Evolutionary conservation across 2,113 vertebrate genomes (phyloP).

Genomic region (Channa argus): DNA sequence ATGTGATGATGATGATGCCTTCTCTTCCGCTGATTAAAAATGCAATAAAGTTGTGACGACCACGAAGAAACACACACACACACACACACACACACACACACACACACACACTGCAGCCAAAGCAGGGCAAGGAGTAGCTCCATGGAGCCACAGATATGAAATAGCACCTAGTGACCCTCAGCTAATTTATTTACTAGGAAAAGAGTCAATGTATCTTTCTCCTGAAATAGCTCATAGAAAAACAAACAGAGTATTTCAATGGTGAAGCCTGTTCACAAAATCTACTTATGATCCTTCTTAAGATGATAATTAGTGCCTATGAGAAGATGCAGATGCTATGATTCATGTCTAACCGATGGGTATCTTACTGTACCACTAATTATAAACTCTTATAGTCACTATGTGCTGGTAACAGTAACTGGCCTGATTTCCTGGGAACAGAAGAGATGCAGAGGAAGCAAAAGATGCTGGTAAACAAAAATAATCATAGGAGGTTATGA

Average conservation of each 20-base stretch:
- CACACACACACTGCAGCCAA: conserved; percentile 16
- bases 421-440: conserved; percentile 27
- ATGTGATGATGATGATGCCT: conserved; percentile 80
- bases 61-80: conserved; percentile 20
- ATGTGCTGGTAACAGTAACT: conserved; percentile 19
- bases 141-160: conserved; percentile 36
- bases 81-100: conserved; percentile 2
- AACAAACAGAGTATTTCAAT: conserved; percentile 27
- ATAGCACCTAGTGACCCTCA: conserved; percentile 29
- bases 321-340: conserved; percentile 36
- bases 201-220: conserved; percentile 15
- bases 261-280: background rate
- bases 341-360: conserved; percentile 54
- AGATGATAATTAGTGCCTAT: conserved; percentile 50
- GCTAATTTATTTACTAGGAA: conserved; percentile 35
- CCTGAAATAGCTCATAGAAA: conserved; percentile 6
- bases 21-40: conserved; percentile 78
- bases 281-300: conserved; percentile 24
- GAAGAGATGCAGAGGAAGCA: background rate
- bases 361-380: conserved; percentile 41
- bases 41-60: conserved; percentile 56
- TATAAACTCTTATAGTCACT: conserved; percentile 31
- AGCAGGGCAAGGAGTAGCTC: conserved; percentile 11
- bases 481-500: conserved; percentile 26
- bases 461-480: conserved; percentile 33